Evolutionary conservation across 2,888 invertebrate species (phyloP).

Genomic region (Cephonodes hylas): DNA sequence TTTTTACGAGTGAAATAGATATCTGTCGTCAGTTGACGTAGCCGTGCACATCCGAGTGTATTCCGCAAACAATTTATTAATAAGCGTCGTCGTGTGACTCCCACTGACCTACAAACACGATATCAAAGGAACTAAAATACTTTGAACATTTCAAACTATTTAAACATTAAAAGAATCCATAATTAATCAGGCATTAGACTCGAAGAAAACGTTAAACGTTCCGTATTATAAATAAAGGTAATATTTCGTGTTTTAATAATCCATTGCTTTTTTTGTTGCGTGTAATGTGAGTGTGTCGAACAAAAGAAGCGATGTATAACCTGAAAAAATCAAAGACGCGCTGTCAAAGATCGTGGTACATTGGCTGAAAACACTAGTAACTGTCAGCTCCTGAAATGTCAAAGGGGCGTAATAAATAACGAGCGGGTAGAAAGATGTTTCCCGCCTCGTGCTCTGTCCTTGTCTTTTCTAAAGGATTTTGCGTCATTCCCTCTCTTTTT

Average conservation of each 20-base stretch:
- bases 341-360: constrained; percentile 60
- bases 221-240: neutral
- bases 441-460: constrained; percentile 54
- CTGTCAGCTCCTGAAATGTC: constrained; percentile 53
- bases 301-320: constrained; percentile 55
- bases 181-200: constrained; percentile 47
- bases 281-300: constrained; percentile 33
- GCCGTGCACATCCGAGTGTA: neutral
- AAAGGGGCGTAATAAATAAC: constrained; percentile 56
- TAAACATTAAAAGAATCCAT: constrained; percentile 19
- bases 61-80: constrained; percentile 5
- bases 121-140: constrained; percentile 13
- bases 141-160: constrained; percentile 9
- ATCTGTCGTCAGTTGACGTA: neutral
- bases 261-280: constrained; percentile 70
- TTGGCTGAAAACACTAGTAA: constrained; percentile 60
- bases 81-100: neutral
- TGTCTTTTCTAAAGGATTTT: constrained; percentile 29
- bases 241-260: constrained; percentile 50
- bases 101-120: constrained; percentile 12
- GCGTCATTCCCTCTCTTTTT: constrained; percentile 44
- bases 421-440: constrained; percentile 70
- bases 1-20: neutral
- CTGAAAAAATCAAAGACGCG: constrained; percentile 57
- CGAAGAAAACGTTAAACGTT: constrained; percentile 38